Base-by-base conservation (phyloP, 2,113 vertebrate species). In the Girardinichthys multiradiatus region DNA sequence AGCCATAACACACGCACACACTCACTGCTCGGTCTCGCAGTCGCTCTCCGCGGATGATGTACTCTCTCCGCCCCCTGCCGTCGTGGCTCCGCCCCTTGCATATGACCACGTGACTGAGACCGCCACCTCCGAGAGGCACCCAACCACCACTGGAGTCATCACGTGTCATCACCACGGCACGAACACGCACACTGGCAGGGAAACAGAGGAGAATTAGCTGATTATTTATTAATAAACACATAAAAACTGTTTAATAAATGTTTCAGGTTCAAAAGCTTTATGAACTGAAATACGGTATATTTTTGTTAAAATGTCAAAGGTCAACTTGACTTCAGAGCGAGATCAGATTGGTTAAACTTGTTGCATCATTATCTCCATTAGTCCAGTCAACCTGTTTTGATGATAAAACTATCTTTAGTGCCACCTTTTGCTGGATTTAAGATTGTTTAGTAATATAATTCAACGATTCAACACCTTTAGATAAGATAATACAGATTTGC, bases 71-170 rank as follows among this genome's bases (percentile, higher is more conserved):
- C 77, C 92, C 94, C 84, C 93, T 93, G 87, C 95, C 94, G 69
- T 96, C 95, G 4, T 94, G 92, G 79, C 93, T 93, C 89, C 94
- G 92, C 91, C 94, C 94, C 90, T 95, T 96, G 92, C 94, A 95
- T 86, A 97, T 95, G 87, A 94, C 94, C 92, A 97, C 95, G 70
- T 96, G 95, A 92, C 96, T 98, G 88, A 97, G 95, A 92, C 96
- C 95, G 58, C 95, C 95, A 74, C 97, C 96, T 88, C 95, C 96
- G 81, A 97, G 94, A 87, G 95, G 95, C 90, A 97, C 95, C 97
- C 96, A 98, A 82, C 96, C 96, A 83, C 96, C 97, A 89, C 96
- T 97, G 90, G 96, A 97, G 95, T 98, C 96, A 77, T 97, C 96
- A 91, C 96, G 95, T 91, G 95, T 95, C 96, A 98, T 97, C 95